Conservation (phyloP, 2,113 vertebrate species). For the Coptodon bakossiorum region DNA sequence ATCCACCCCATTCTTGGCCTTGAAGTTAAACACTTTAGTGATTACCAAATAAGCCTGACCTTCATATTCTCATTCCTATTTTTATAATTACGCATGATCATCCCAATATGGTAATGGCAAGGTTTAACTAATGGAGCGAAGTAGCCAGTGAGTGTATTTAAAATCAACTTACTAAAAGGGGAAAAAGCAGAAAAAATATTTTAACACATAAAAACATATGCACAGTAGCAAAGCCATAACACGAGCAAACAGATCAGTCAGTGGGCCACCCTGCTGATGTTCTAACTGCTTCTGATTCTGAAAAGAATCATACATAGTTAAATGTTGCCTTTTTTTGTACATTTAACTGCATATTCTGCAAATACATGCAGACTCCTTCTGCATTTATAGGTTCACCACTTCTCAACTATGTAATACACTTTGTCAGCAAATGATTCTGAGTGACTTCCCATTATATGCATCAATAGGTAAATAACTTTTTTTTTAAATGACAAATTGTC, state of each 20-base stretch:
- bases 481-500: not conserved
- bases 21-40: not conserved
- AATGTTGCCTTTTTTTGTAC: not conserved
- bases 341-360: not conserved
- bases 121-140: not conserved
- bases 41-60: slow-evolving; percentile 11
- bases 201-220: not conserved
- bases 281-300: not conserved
- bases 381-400: not conserved
- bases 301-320: not conserved
- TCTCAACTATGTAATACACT: not conserved
- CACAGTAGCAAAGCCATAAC: not conserved
- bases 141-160: not conserved
- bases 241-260: not conserved
- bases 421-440: not conserved
- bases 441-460: not conserved
- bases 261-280: not conserved
- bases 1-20: not conserved
- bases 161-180: not conserved
- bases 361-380: not conserved
- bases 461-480: no score
- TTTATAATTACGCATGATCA: not conserved
- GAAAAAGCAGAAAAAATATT: not conserved
- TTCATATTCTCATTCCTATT: slow-evolving; percentile 11
- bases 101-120: not conserved